phyloP scores from a whole-genome alignment of 1,140 invertebrate genomes.

The Zaprionus nigranus region DNA sequence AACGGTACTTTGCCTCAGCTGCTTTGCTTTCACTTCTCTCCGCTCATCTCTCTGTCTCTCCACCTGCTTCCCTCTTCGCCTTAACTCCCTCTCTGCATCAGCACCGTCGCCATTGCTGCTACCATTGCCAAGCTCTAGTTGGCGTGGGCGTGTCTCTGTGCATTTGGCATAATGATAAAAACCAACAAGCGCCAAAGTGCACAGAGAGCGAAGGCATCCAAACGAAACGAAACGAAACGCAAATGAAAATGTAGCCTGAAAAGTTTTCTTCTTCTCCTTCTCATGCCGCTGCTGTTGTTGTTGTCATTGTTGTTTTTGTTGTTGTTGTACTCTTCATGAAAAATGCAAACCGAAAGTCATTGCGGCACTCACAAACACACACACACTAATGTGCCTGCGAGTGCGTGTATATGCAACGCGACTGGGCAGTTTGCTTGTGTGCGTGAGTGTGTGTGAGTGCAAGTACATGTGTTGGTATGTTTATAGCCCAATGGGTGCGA shows the following conservation, averaged over 20 bases:
- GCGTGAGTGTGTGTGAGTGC: background rate
- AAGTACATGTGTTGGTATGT: slow-evolving; percentile 19
- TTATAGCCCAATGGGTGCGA: slow-evolving; percentile 50
- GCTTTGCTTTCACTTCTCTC: slow-evolving; percentile 29
- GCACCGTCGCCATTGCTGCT: too few species aligned
- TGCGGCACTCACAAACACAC: slow-evolving; percentile 19
- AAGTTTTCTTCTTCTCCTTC: slow-evolving; percentile 15
- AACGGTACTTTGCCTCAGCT: slow-evolving; percentile 38
- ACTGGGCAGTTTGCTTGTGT: background rate
- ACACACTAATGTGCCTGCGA: background rate
- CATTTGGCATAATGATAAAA: slow-evolving; percentile 57
- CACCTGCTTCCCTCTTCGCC: background rate
- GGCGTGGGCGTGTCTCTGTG: slow-evolving; percentile 39
- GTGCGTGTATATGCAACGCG: background rate
- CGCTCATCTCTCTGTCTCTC: background rate
- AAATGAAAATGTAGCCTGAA: slow-evolving; percentile 44
- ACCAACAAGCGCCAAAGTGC: slow-evolving; percentile 51
- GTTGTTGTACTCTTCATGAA: slow-evolving; percentile 35
- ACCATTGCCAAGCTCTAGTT: slow-evolving; percentile 8
- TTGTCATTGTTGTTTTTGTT: slow-evolving; percentile 19
- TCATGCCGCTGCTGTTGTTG: background rate
- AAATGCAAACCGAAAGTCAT: slow-evolving; percentile 52
- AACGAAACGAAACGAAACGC: slow-evolving; percentile 35
- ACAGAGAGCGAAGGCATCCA: slow-evolving; percentile 35
- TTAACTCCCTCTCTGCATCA: too few species aligned